These are phyloP conservation scores for Athalia rosae DNA, from an alignment of 2,888 invertebrate genomes.

Conservation along the genomic window DNA sequence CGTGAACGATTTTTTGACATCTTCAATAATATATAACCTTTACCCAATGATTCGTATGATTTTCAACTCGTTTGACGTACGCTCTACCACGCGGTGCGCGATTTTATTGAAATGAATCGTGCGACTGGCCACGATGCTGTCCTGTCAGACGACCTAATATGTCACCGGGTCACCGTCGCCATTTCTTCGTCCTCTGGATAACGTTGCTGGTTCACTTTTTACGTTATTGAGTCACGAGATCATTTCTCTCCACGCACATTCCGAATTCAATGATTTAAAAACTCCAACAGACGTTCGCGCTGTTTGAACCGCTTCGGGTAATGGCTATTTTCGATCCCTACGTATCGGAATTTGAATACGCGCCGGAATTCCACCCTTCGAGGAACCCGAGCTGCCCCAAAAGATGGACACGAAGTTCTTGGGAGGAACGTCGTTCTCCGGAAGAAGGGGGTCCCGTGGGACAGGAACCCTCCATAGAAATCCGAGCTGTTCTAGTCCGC, in stretches of 20 bases:
- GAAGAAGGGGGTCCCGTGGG: conserved; percentile 51
- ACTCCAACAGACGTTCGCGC: conserved; percentile 7
- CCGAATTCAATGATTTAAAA: conserved; percentile 50
- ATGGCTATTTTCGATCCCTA: conserved; percentile 53
- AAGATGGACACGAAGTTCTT: conserved; percentile 39
- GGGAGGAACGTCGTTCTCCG: conserved; percentile 46
- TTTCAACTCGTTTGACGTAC: background rate
- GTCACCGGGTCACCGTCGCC: conserved; percentile 54
- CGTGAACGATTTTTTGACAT: background rate
- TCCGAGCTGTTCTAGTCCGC: conserved; percentile 54
- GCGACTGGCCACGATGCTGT: conserved; percentile 52
- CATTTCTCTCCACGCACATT: background rate
- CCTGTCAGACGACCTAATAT: conserved; percentile 57
- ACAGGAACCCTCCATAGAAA: conserved; percentile 55
- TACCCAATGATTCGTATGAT: background rate
- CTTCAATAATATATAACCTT: background rate
- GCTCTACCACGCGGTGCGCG: conserved; percentile 3
- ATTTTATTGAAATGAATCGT: conserved; percentile 56
- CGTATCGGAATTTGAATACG: conserved; percentile 57
- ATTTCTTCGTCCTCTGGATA: conserved; percentile 58
- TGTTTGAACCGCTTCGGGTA: conserved; percentile 48
- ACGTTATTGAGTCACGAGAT: background rate
- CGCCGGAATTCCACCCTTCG: conserved; percentile 59
- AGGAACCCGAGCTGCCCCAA: conserved; percentile 58
- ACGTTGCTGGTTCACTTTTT: conserved; percentile 51